A percentile compares a stretch with the other conserved stretches of the same genome.
These are phyloP conservation scores for Cerastis rubricosa DNA, from an alignment of 2,888 invertebrate genomes.

Conservation along the genomic window DNA sequence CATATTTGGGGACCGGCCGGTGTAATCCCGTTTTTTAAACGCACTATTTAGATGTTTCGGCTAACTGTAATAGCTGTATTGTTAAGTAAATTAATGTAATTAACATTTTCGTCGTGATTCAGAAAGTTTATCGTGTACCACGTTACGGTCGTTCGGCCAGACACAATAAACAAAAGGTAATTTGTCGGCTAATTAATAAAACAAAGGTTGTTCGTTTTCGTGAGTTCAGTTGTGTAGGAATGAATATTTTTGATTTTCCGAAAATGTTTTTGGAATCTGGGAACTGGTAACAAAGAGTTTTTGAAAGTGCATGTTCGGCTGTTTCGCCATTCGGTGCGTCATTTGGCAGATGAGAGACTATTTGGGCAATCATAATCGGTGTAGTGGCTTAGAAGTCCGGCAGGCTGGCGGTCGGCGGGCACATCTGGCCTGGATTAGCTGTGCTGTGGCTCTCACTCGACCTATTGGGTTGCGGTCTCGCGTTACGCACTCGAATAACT, in stretches of 20 bases:
- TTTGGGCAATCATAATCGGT: conserved; percentile 86
- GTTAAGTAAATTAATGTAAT: conserved; percentile 86
- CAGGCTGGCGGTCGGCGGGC: conserved; percentile 67
- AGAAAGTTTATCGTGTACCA: conserved; percentile 69
- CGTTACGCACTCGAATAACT: conserved; percentile 80
- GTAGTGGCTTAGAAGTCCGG: conserved; percentile 89
- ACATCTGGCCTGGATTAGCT: conserved; percentile 85
- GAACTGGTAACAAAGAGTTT: conserved; percentile 23
- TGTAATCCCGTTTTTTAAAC: conserved; percentile 86
- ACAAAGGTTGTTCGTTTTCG: conserved; percentile 44
- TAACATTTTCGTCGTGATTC: conserved; percentile 75
- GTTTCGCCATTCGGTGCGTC: conserved; percentile 67
- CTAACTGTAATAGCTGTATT: conserved; percentile 82
- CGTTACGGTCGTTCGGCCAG: conserved; percentile 67
- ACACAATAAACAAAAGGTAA: conserved; percentile 69
- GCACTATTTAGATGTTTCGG: conserved; percentile 87
- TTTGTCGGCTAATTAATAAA: conserved; percentile 67
- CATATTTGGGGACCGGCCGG: conserved; percentile 80
- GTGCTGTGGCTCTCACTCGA: conserved; percentile 70
- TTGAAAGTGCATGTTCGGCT: conserved; percentile 1
- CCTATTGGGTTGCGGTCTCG: conserved; percentile 82
- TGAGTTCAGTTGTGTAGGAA: conserved; percentile 40
- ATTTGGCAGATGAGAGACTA: conserved; percentile 84
- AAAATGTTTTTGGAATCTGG: conserved; percentile 27
- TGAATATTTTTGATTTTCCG: conserved; percentile 36